Conservation (phyloP, 2,797 vertebrate genomes). For the Hydrocynus forskahlii region DNA sequence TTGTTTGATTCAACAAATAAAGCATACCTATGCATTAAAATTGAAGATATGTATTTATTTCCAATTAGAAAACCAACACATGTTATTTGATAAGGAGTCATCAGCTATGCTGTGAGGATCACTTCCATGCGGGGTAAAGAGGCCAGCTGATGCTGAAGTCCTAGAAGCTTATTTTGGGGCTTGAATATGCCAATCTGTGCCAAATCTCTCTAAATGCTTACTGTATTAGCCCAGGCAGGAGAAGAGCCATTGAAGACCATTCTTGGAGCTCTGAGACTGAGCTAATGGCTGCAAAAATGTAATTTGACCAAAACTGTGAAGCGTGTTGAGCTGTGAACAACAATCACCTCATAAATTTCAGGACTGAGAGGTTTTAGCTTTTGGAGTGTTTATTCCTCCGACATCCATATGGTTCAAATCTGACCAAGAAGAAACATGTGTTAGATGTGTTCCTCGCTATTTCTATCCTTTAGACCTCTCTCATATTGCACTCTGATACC, state of each 20-base stretch:
- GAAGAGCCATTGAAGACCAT: background rate
- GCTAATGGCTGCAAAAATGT: constrained; percentile 29
- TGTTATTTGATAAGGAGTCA: background rate
- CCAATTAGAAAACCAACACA: no score
- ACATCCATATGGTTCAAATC: constrained; percentile 28
- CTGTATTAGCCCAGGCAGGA: constrained; percentile 16
- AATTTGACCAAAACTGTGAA: constrained; percentile 34
- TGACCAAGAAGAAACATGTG: constrained; percentile 12
- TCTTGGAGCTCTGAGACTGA: background rate
- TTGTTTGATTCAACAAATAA: no score
- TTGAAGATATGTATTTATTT: no score
- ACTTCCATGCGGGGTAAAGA: constrained; percentile 39
- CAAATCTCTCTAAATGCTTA: constrained; percentile 28
- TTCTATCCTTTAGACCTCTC: constrained; percentile 29
- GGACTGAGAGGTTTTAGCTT: constrained; percentile 24
- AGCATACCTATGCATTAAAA: no score
- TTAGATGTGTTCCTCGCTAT: constrained; percentile 14
- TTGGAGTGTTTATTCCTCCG: constrained; percentile 12
- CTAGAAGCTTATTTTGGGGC: constrained; percentile 20
- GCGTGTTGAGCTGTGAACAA: background rate
- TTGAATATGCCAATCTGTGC: constrained; percentile 31
- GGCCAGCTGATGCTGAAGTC: constrained; percentile 24
- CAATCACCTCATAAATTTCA: constrained; percentile 12
- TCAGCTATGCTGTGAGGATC: constrained; percentile 32
- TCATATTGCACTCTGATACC: background rate